Base-by-base conservation (phyloP, 2,888 invertebrate species). In the Drosophila putrida region DNA sequence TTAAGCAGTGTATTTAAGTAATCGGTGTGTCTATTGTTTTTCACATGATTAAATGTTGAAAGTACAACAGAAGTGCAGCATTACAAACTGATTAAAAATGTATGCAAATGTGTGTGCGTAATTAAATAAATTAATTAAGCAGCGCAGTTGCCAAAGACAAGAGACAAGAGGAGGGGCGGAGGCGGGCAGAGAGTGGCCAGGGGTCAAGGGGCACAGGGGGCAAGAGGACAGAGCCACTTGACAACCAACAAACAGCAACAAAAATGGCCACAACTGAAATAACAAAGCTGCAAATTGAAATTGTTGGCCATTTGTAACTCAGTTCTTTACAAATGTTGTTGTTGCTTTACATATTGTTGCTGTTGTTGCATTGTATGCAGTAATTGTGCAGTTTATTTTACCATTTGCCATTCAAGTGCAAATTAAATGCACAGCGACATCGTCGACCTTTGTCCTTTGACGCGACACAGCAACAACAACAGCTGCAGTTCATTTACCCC, bases 121-220 rank as follows among this genome's bases (percentile, higher is more conserved):
- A 86, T 86, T 86, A 89, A 89, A 86, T 89, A 88, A 89, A 80
- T 86, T 89, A 89, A 86, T 86, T 89, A 89, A 85, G 78, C 82
- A 54, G 33, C 54, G 58, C 60, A 54, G 35, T 44, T 43, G 68
- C 41, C 67, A 70, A 66, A 71, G 57, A 62, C 62, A 50, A 20
- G 25, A 9, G 49, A 47, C 25, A 53, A 31, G 20, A 20, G 20
- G 20, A 20, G 20, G 20, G 20, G n/a, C n/a, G n/a, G n/a, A 28
- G 8, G 28, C 5, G 28, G 5, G 6, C 5, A 28, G 6, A 28
- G 28, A 28, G 28, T 5, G 28, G 28, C 28, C 4, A 31, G 47
- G 47, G 63, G 35, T 20, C 35, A 57, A 27, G 43, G 39, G 38
- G n/a, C 20, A 51, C 9, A 13, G 8, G 55, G 20, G 47, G 6